phyloP scores from a whole-genome alignment of 1,140 invertebrate genomes.

The Chymomyza costata region DNA sequence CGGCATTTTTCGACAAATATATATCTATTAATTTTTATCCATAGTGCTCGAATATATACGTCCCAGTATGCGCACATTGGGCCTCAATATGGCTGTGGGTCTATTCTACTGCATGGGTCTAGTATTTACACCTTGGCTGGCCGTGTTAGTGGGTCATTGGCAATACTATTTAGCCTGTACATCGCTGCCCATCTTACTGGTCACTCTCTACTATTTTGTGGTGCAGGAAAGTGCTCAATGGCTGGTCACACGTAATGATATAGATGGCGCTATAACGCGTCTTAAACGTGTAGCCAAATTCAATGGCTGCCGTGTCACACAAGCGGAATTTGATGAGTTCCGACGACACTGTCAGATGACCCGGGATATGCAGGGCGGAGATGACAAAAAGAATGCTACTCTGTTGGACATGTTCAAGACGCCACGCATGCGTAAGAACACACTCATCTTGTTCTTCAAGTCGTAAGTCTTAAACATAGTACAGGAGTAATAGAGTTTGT shows the following conservation, averaged over 20 bases:
- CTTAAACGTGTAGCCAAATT: constrained; percentile 78
- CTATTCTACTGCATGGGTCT: constrained; percentile 79
- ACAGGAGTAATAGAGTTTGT: too few relatives aligned
- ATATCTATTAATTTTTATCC: constrained; percentile 25
- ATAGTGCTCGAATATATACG: constrained; percentile 80
- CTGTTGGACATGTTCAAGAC: constrained; percentile 78
- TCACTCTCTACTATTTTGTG: constrained; percentile 76
- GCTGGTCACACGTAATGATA: constrained; percentile 78
- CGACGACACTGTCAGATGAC: constrained; percentile 75
- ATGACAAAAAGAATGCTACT: constrained; percentile 63
- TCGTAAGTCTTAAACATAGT: constrained; percentile 75
- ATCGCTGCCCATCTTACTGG: constrained; percentile 76
- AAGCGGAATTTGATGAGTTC: constrained; percentile 76
- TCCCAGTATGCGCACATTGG: constrained; percentile 78
- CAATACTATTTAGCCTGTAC: constrained; percentile 77
- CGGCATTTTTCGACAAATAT: too few relatives aligned
- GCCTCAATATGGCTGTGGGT: constrained; percentile 79
- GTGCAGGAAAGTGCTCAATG: constrained; percentile 81
- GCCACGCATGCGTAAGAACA: constrained; percentile 78
- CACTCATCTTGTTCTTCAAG: constrained; percentile 78
- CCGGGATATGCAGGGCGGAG: constrained; percentile 54
- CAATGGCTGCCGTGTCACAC: constrained; percentile 76
- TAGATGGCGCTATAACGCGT: constrained; percentile 77
- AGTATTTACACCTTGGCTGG: constrained; percentile 78
- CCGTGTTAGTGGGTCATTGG: constrained; percentile 77